These are phyloP conservation scores for Apodemia hepburni DNA, from an alignment of 2,888 invertebrate species.

Conservation along the genomic window DNA sequence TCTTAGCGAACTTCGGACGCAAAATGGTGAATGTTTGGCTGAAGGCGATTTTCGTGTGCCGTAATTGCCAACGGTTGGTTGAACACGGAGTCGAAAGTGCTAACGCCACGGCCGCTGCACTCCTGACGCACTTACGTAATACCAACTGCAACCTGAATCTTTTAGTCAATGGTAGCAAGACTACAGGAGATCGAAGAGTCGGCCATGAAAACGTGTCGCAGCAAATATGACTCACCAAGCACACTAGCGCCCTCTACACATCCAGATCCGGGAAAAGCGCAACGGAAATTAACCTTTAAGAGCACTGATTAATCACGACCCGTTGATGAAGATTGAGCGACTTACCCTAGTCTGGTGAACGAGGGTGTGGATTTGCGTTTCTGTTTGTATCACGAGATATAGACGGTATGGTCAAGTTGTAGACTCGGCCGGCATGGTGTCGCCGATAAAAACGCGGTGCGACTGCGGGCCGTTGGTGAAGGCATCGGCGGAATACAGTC, in stretches of 20 bases:
- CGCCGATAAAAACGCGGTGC: slow-evolving; percentile 63
- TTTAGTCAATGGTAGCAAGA: slow-evolving; percentile 43
- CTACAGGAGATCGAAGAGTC: slow-evolving; percentile 61
- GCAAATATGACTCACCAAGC: slow-evolving; percentile 75
- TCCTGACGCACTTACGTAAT: slow-evolving; percentile 68
- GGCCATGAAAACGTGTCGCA: slow-evolving; percentile 71
- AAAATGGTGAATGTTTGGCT: slow-evolving; percentile 74
- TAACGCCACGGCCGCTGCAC: slow-evolving; percentile 62
- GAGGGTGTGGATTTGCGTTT: slow-evolving; percentile 47
- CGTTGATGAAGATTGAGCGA: slow-evolving; percentile 34
- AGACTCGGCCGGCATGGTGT: slow-evolving; percentile 68
- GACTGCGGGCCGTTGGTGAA: slow-evolving; percentile 63
- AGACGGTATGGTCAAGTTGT: slow-evolving; percentile 67
- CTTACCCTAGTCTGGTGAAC: slow-evolving; percentile 61
- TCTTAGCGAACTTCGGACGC: slow-evolving; percentile 50
- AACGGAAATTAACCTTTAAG: slow-evolving; percentile 44
- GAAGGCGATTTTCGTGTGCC: slow-evolving; percentile 69
- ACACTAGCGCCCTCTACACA: slow-evolving; percentile 54
- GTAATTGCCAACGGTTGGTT: slow-evolving; percentile 63
- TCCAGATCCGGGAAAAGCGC: slow-evolving; percentile 51
- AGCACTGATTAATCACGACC: slow-evolving; percentile 45
- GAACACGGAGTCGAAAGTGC: slow-evolving; percentile 62
- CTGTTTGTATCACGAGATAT: slow-evolving; percentile 55
- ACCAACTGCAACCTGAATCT: slow-evolving; percentile 62
- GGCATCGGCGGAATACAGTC: slow-evolving; percentile 47